Conservation (phyloP, 2,888 invertebrate species). For the Drosophila barbarae region DNA sequence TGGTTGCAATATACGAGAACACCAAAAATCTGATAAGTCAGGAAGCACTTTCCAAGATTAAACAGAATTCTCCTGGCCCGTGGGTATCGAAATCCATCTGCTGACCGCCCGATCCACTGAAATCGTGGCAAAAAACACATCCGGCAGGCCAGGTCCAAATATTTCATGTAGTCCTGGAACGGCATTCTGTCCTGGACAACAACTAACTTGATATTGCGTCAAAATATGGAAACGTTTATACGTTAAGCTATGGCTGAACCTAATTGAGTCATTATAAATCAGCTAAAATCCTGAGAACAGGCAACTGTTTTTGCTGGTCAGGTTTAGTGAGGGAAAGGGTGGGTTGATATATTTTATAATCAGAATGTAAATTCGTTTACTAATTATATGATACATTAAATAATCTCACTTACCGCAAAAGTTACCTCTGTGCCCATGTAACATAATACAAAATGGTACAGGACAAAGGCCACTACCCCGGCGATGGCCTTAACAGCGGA, state of each 20-base stretch:
- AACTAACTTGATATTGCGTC: background rate
- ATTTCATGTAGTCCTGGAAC: conserved; percentile 3
- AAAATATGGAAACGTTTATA: background rate
- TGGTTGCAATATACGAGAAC: background rate
- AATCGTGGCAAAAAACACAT: background rate
- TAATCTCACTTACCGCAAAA: conserved; percentile 52
- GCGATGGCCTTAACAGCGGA: conserved; percentile 60
- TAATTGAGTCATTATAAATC: background rate
- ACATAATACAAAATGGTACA: conserved; percentile 67
- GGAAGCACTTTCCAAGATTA: background rate
- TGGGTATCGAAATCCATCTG: background rate
- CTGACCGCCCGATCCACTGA: background rate
- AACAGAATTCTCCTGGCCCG: background rate
- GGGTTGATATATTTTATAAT: background rate
- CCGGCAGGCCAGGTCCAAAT: background rate
- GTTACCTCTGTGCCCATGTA: conserved; percentile 70
- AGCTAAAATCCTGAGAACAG: conserved; percentile 3
- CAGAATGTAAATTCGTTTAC: background rate
- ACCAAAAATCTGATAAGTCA: background rate
- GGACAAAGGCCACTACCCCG: conserved; percentile 65
- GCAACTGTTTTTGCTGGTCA: background rate
- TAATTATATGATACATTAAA: background rate
- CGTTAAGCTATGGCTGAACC: background rate
- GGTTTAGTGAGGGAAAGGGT: background rate
- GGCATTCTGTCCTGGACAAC: background rate